Conservation (phyloP, 30 jellyfish, hydroid and myxozoan species). For the Aurelia aurita complex sp. Pacific region DNA sequence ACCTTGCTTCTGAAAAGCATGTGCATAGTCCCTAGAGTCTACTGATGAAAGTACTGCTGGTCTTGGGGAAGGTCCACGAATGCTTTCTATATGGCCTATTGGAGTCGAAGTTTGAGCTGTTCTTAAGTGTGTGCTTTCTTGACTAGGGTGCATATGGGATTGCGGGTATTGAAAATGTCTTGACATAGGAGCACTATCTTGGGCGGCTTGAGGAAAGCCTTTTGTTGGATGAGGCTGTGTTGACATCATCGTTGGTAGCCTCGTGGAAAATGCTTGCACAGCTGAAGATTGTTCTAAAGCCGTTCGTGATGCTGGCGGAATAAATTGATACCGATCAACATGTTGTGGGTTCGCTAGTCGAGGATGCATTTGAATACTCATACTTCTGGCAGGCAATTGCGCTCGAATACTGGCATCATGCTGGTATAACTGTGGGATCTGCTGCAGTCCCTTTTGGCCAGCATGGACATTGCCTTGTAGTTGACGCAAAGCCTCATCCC, state of each 20-base stretch:
- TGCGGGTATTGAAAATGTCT: conserved; percentile 13
- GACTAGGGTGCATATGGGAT: background rate
- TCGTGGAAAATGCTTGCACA: conserved; percentile 38
- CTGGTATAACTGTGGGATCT: background rate
- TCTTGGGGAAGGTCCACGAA: conserved; percentile 15
- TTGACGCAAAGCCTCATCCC: background rate
- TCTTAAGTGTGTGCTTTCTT: conserved; percentile 3
- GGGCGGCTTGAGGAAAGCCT: conserved; percentile 27
- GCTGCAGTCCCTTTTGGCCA: background rate
- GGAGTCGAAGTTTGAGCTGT: conserved; percentile 4
- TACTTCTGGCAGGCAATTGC: background rate
- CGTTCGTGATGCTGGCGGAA: conserved; percentile 10
- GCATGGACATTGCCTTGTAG: background rate
- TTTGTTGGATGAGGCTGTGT: conserved; percentile 22
- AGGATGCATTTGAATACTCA: background rate
- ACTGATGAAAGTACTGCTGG: background rate
- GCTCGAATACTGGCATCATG: background rate
- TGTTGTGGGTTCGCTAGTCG: conserved; percentile 7
- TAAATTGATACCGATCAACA: conserved; percentile 2
- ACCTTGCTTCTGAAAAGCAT: conserved; percentile 2
- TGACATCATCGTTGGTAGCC: conserved; percentile 62
- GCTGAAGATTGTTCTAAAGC: conserved; percentile 55
- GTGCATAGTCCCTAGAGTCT: background rate
- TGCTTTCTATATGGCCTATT: background rate
- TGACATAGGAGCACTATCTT: background rate